Evolutionary conservation across 2,888 invertebrate species (phyloP), one percentile per base, ranked within the genome.

Genomic region (Dendrolimus houi): DNA sequence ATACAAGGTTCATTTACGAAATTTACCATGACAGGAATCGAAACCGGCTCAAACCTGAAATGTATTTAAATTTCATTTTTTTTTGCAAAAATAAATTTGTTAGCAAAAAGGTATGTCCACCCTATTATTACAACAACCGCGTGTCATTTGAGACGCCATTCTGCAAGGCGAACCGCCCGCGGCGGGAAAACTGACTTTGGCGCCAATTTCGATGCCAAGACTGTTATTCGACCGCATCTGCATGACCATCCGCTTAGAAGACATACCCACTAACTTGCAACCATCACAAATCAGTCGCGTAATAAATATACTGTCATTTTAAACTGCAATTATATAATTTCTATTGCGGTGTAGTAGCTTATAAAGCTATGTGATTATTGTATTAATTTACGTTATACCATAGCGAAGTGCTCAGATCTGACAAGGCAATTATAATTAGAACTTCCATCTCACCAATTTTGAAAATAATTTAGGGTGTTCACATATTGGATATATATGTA

Each of bases 121-220:
- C 64, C 65, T 81, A 81, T 68, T 66, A 67, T 69, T 58, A 61
- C 62, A 70, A 61, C 65, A 63, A 71, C 76, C 72, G 80, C 85
- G 79, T 88, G 89, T 87, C 88, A 89, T 81, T 85, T 76, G 87
- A 87, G 79, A 77, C 80, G 86, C 87, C 87, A 87, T 87, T 81
- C 85, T 87, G 87, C 87, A 88, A 89, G 86, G 87, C 87, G 82
- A 87, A 83, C 87, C 77, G 83, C 83, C 82, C 78, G 84, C 77
- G 79, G 83, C 87, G 85, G 84, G 87, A 84, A 85, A 87, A 87
- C 87, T 83, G 79, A 87, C 87, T 87, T 87, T 83, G 87, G 87
- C 87, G 88, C 87, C 85, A 85, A 87, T 87, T 87, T 87, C 79
- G 80, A 82, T 76, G 78, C 78, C 76, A 64, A 71, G 74, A 74